Base-by-base conservation (phyloP, 1,140 invertebrate species). In the Cherax destructor region DNA sequence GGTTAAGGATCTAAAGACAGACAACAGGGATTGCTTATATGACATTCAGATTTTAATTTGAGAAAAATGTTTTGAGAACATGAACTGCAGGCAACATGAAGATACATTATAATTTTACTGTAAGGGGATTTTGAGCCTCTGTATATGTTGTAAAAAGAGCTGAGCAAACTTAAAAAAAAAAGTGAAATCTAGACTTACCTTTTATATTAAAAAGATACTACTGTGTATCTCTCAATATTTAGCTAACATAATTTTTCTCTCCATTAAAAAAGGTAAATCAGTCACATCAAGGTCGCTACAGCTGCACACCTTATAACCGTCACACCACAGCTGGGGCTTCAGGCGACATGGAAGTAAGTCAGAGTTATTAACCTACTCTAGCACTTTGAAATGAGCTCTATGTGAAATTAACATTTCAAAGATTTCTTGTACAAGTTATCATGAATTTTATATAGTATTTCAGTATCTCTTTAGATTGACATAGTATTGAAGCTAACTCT, bases 251-350 rank as follows among this genome's bases (percentile, higher is more conserved):
- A 21, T 65, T 65, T 16, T 65, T 59, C 56, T 59, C 65, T 9
- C 16, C 56, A 11, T 69, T 5, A 30, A 74, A 74, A 74, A 7
- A 95, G 95, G 95, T 98, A 91, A 98, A 97, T 94, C 97, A 97
- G 94, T 97, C 97, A 94, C 97, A 99, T 94, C 97, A 98, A 94
- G 93, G 98, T 96, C 95, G 97, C 92, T 99, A 99, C 94, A 98
- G 97, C 65, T 99, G 98, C 94, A 99, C 98, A 16, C 98, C 98
- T 16, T 98, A 98, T 94, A 99, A 99, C 94, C 96, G 97, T 24
- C 97, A 99, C 93, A 98, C 98, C 80, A 98, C 97, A 7, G 98
- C 98, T 93, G 97, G 98, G 9, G 97, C 97, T 79, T 99, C 98
- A 78, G 97, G 97, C 50, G 96, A 97, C 52, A 99, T 99, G 97